These are phyloP conservation scores for Pseudochirops cupreus DNA, from an alignment of 2,797 vertebrate genomes.

Conservation along the genomic window DNA sequence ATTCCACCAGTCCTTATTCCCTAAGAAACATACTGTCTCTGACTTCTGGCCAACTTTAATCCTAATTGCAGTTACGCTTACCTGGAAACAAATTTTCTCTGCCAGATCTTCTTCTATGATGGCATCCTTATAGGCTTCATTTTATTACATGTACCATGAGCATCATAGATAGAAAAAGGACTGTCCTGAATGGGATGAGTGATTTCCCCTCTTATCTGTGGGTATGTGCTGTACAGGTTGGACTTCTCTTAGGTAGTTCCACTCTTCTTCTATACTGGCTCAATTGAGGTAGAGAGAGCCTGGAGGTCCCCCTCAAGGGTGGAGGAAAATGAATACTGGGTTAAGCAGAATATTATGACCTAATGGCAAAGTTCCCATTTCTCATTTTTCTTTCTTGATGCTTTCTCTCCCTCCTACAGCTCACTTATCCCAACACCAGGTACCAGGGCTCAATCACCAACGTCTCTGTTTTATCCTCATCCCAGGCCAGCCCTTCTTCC, in stretches of 20 bases:
- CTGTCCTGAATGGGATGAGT: background rate
- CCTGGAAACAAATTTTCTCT: conserved; percentile 8
- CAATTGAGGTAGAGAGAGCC: background rate
- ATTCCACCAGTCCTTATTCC: conserved; percentile 25
- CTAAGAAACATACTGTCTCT: conserved; percentile 8
- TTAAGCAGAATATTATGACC: conserved; percentile 27
- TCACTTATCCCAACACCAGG: conserved; percentile 79
- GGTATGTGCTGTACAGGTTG: background rate
- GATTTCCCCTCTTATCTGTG: background rate
- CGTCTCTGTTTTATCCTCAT: conserved; percentile 85
- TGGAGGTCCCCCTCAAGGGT: background rate
- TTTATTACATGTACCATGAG: background rate
- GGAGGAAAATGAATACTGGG: background rate
- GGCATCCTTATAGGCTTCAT: background rate
- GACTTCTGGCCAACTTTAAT: background rate
- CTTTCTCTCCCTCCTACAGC: conserved; percentile 81
- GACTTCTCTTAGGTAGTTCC: background rate
- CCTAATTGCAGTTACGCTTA: conserved; percentile 5
- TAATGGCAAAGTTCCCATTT: background rate
- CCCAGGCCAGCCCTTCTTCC: conserved; percentile 97
- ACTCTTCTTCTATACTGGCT: background rate
- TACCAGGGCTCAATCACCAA: conserved; percentile 84
- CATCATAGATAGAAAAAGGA: background rate
- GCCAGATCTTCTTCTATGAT: conserved; percentile 1
- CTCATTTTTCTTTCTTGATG: conserved; percentile 56